Base-by-base conservation (phyloP, 2,113 vertebrate species). In the Sardina pilchardus region DNA sequence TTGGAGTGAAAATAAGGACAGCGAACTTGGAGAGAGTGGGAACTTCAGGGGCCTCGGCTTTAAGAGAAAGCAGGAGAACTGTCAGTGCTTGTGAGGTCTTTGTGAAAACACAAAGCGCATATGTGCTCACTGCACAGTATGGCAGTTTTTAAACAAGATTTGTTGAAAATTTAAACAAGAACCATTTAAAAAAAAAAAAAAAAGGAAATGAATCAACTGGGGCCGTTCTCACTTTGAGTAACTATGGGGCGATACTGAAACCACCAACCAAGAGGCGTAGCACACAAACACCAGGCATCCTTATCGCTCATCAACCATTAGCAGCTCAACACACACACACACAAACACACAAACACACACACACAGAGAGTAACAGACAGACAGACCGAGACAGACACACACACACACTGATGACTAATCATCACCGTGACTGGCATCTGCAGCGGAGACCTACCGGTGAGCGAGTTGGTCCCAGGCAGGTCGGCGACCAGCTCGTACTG, bases 401-500 rank as follows among this genome's bases (percentile, higher is more conserved):
- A 71, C 63, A 71, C 63, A 10, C 26, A 34, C 63, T n/a, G 3
- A 6, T 0, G 10, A n/a, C 4, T n/a, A 17, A 50, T 50, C 48
- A 50, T n/a, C n/a, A n/a, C n/a, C n/a, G 48, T 12, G n/a, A 50
- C 48, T 50, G 12, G 48, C 4, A 1, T 5, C 21, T 16, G 19
- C 8, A 82, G 16, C 14, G 24, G 34, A 0, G 0, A 88, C 97
- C 95, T 94, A 99, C 98, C 96, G 48, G 93, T 92, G 71, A 93
- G 90, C 5, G 94, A 95, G 85, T 96, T 95, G 1, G 93, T 90
- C 7, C 94, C 95, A 0, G 92, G 90, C 85, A 91, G 92, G 90
- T 94, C 93, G 90, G 86, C 95, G 90, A 96, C 95, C 93, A 99
- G 85, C 88, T 99, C 98, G 0, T 99, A 99, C 93, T 98, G 98